A percentile compares a stretch with the other conserved stretches of the same genome.
Evolutionary conservation across 2,888 invertebrate genomes (phyloP).

Genomic region (Latrodectus elegans): DNA sequence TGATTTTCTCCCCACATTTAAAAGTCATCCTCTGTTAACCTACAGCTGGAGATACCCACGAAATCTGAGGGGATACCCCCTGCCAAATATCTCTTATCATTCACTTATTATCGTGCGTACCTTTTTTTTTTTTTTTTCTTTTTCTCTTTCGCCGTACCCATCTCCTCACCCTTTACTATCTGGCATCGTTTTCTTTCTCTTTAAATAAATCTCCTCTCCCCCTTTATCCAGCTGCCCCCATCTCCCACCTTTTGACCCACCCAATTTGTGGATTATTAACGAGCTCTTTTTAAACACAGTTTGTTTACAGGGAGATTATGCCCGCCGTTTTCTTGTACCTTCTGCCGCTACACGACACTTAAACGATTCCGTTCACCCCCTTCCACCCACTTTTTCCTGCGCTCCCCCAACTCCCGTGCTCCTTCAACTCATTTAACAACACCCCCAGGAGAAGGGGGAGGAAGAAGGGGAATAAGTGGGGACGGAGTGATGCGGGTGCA

Average conservation of each 20-base stretch:
- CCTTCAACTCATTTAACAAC: conserved; percentile 68
- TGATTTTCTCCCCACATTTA: too few species aligned
- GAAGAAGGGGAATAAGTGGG: conserved; percentile 2
- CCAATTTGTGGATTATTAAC: conserved; percentile 69
- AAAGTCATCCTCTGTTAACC: too few species aligned
- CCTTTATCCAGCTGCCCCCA: not conserved
- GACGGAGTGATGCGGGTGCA: conserved; percentile 4
- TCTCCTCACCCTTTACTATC: not conserved
- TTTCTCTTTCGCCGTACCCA: conserved; percentile 10
- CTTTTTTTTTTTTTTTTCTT: conserved; percentile 34
- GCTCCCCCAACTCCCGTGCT: not conserved
- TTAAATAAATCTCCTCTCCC: conserved; percentile 30
- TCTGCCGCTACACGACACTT: conserved; percentile 67
- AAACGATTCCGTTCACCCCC: conserved; percentile 33
- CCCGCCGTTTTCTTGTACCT: conserved; percentile 65
- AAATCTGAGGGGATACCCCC: not conserved
- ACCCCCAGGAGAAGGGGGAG: conserved; percentile 36
- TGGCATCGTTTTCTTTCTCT: conserved; percentile 51
- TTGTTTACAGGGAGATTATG: conserved; percentile 69
- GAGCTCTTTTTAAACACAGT: conserved; percentile 66
- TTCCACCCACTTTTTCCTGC: conserved; percentile 8
- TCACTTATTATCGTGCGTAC: conserved; percentile 62
- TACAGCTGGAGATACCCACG: too few species aligned
- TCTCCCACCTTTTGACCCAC: conserved; percentile 25
- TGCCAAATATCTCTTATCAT: conserved; percentile 58